Evolutionary conservation across 2,797 vertebrate genomes (phyloP).

Genomic region (Myotis findleyi): DNA sequence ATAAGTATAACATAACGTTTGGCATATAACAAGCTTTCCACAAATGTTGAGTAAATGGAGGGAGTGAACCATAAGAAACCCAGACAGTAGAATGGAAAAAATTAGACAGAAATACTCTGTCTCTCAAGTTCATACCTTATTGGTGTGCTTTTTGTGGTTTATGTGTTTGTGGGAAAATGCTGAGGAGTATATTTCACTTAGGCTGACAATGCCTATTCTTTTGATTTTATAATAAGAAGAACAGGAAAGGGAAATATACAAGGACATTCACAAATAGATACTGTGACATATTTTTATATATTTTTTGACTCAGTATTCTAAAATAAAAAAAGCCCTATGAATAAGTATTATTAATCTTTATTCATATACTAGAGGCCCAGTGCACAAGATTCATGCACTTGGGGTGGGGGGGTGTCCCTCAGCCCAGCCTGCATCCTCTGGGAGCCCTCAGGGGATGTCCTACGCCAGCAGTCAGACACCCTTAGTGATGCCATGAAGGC

Average conservation of each 20-base stretch:
- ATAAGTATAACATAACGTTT: not conserved
- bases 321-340: not conserved
- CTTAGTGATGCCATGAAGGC: too few species aligned
- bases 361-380: not conserved
- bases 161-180: constrained; percentile 40
- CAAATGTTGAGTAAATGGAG: not conserved
- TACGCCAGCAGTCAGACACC: too few species aligned
- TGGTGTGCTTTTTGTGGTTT: not conserved
- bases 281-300: not conserved
- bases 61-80: not conserved
- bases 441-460: too few species aligned
- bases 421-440: too few species aligned
- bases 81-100: not conserved
- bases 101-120: not conserved
- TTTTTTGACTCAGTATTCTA: constrained; percentile 25
- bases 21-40: not conserved
- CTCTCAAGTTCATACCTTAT: not conserved
- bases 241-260: not conserved
- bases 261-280: not conserved
- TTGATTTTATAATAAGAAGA: constrained; percentile 39
- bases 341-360: constrained; percentile 3
- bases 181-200: not conserved
- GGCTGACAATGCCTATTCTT: not conserved
- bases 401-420: too few species aligned
- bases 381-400: not conserved